Conservation (phyloP, 1,140 invertebrate genomes). For the Papilio xuthus region DNA sequence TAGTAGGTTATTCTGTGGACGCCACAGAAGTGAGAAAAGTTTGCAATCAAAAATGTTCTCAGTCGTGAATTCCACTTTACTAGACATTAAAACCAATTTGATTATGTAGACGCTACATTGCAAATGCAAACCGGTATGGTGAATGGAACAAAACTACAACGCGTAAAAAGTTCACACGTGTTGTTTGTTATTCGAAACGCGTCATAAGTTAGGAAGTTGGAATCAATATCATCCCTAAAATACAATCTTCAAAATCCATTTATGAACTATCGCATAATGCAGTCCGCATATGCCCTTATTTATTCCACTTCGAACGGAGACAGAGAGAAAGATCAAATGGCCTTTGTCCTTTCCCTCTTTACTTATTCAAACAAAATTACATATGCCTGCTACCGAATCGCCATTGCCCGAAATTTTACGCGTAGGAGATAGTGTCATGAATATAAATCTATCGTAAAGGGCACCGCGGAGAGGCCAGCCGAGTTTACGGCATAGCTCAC, state of each 20-base stretch:
- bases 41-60: no score
- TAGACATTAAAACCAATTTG: no score
- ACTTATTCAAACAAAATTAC: conserved; percentile 82
- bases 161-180: not conserved
- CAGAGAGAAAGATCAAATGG: conserved; percentile 75
- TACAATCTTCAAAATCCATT: conserved; percentile 66
- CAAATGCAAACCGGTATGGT: no score
- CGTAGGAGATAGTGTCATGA: conserved; percentile 78
- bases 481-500: conserved; percentile 77
- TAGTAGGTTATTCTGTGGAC: no score
- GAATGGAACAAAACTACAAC: no score
- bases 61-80: no score
- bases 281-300: conserved; percentile 69
- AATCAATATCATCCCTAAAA: conserved; percentile 28
- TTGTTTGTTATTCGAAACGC: not conserved
- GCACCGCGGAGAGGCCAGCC: conserved; percentile 68
- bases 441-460: conserved; percentile 81
- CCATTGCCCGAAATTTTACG: conserved; percentile 80
- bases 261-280: conserved; percentile 74
- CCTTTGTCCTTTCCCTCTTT: conserved; percentile 78
- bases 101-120: no score
- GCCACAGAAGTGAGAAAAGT: no score
- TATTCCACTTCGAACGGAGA: conserved; percentile 65
- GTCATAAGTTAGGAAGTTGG: not conserved
- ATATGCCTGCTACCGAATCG: conserved; percentile 79